Evolutionary conservation across 1,140 invertebrate species (phyloP).

Genomic region (Drosophila equinoxialis): DNA sequence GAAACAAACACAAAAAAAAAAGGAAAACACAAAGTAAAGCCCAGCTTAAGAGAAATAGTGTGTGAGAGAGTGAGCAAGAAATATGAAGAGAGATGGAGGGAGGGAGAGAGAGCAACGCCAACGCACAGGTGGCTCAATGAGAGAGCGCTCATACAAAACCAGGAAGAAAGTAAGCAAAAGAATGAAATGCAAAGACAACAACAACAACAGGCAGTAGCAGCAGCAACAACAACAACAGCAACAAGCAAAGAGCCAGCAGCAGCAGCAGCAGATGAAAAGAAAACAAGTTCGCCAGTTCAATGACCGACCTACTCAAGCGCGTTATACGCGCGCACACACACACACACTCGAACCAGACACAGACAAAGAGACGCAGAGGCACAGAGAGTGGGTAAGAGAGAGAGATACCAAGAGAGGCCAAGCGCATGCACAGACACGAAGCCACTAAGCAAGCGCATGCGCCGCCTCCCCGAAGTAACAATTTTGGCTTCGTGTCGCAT

Average conservation of each 20-base stretch:
- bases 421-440: constrained; percentile 31
- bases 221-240: constrained; percentile 44
- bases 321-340: constrained; percentile 72
- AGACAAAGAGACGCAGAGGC: constrained; percentile 29
- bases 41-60: constrained; percentile 19
- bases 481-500: constrained; percentile 45
- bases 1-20: background rate
- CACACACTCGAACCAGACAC: constrained; percentile 32
- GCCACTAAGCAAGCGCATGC: constrained; percentile 67
- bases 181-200: constrained; percentile 49
- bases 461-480: constrained; percentile 33
- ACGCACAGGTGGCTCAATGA: constrained; percentile 12
- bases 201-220: constrained; percentile 34
- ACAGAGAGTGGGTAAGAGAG: constrained; percentile 22
- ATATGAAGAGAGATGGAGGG: constrained; percentile 14
- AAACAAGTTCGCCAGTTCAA: constrained; percentile 82
- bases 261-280: constrained; percentile 58
- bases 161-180: constrained; percentile 79
- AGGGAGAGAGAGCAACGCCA: constrained; percentile 14
- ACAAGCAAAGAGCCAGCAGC: constrained; percentile 21
- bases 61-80: constrained; percentile 31
- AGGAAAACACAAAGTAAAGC: constrained; percentile 55
- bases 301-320: constrained; percentile 84
- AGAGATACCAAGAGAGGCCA: constrained; percentile 24
- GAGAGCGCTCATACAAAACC: constrained; percentile 43